Evolutionary conservation across 2,888 invertebrate genomes (phyloP).

Genomic region (Phalera bucephala): DNA sequence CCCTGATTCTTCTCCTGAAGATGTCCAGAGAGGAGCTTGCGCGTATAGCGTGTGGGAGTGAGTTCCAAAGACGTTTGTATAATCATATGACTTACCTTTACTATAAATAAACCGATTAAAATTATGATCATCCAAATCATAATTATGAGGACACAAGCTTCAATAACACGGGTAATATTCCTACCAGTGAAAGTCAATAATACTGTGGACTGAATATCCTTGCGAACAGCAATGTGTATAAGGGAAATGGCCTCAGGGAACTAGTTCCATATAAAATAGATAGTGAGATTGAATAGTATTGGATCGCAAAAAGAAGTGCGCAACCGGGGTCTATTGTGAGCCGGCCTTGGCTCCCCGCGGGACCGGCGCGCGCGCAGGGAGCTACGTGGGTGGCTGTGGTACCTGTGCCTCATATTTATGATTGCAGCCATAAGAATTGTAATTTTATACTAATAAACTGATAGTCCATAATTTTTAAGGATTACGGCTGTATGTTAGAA

Average conservation of each 20-base stretch:
- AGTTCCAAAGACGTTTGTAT: too few relatives aligned
- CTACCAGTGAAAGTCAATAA: too few relatives aligned
- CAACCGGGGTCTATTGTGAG: constrained; percentile 66
- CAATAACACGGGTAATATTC: too few relatives aligned
- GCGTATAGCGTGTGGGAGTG: too few relatives aligned
- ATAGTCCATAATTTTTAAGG: constrained; percentile 19
- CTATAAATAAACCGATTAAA: too few relatives aligned
- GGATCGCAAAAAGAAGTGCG: constrained; percentile 70
- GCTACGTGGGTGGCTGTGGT: constrained; percentile 58
- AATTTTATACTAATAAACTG: constrained; percentile 21
- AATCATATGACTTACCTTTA: too few relatives aligned
- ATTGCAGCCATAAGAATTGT: constrained; percentile 20
- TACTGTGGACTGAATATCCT: constrained; percentile 42
- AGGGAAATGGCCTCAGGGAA: constrained; percentile 66
- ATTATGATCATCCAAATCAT: too few relatives aligned
- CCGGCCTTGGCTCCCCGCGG: constrained; percentile 65
- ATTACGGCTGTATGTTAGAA: constrained; percentile 11
- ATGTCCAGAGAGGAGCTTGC: too few relatives aligned
- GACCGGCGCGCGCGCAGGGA: constrained; percentile 41
- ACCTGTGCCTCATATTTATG: constrained; percentile 29
- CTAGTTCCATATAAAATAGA: constrained; percentile 75
- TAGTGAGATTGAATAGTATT: constrained; percentile 74
- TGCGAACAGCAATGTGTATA: constrained; percentile 44
- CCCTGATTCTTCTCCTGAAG: too few relatives aligned
- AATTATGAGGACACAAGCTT: too few relatives aligned